Base-by-base conservation (phyloP, 2,797 vertebrate genomes). In the Gallinago nigripennis region DNA sequence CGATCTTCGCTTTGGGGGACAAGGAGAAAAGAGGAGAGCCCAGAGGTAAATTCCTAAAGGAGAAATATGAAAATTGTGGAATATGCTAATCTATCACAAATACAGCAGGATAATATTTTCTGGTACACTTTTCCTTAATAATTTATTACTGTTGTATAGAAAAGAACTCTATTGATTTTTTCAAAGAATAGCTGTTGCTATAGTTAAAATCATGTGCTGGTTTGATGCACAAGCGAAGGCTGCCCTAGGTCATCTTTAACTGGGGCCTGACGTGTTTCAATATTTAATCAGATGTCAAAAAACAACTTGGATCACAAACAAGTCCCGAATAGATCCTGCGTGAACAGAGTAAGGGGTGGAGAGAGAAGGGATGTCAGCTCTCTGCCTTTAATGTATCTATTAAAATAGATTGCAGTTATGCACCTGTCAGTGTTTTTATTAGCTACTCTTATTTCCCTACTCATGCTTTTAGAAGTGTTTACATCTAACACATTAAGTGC, bases 221-320 rank as follows among this genome's bases (percentile, higher is more conserved):
- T 61, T 92, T 94, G 69, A 81, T 96, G 82, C 82, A 82, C 41
- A 82, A 88, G 78, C 75, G 51, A 30, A 88, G 94, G 80, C 77
- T 93, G 83, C 89, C 79, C 46, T 21, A 63, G 86, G 92, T 88
- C 76, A 87, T 81, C 75, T 93, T 92, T 95, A 91, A 60, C 43
- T 81, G 85, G 27, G 53, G 45, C 35, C 69, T 92, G 82, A 68
- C 30, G 6, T 54, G 51, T 82, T 94, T 92, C 66, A 80, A 3
- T 90, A 82, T 60, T 85, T 91, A 93, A 90, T 75, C 81, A 79
- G 76, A 69, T 69, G 72, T 90, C 82, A 91, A 57, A 92, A 93
- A 88, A 91, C 72, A 82, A 79, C 30, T 65, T 50, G 9, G 61
- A 88, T 83, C 39, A 63, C 71, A 87, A 85, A 84, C 39, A 83